Conservation (phyloP, 2,888 invertebrate genomes). For the Amphipoea oculea region DNA sequence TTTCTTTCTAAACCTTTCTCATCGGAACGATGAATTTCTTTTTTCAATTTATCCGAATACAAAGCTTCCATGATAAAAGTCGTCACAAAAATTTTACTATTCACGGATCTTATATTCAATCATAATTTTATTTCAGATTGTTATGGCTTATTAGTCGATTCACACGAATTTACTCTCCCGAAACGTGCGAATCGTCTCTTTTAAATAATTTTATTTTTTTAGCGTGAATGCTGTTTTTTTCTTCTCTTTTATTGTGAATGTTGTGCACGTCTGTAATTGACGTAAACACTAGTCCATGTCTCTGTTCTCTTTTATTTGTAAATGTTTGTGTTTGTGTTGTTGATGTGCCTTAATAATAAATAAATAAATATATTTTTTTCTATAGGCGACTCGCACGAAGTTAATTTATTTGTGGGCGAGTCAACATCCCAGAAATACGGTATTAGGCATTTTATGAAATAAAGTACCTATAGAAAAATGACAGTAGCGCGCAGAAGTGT, state of each 20-base stretch:
- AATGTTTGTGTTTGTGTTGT: too few relatives aligned
- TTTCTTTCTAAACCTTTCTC: background rate
- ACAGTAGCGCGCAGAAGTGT: background rate
- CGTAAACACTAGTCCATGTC: too few relatives aligned
- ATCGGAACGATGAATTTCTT: background rate
- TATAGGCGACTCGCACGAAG: too few relatives aligned
- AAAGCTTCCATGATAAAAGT: background rate
- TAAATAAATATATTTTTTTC: background rate
- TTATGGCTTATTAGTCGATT: background rate
- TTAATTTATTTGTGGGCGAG: too few relatives aligned
- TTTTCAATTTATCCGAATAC: background rate
- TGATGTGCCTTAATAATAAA: too few relatives aligned
- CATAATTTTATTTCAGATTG: constrained; percentile 2
- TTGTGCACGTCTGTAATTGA: too few relatives aligned
- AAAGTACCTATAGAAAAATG: background rate
- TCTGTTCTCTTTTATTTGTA: too few relatives aligned
- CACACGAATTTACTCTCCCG: background rate
- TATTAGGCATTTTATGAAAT: too few relatives aligned
- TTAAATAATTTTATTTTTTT: too few relatives aligned
- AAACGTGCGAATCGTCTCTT: background rate
- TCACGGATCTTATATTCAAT: constrained; percentile 4
- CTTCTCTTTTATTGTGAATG: too few relatives aligned
- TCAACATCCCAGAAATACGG: too few relatives aligned
- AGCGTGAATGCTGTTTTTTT: too few relatives aligned
- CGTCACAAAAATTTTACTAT: background rate